Evolutionary conservation across 2,797 vertebrate species (phyloP).

Genomic region (Amniataba percoides): DNA sequence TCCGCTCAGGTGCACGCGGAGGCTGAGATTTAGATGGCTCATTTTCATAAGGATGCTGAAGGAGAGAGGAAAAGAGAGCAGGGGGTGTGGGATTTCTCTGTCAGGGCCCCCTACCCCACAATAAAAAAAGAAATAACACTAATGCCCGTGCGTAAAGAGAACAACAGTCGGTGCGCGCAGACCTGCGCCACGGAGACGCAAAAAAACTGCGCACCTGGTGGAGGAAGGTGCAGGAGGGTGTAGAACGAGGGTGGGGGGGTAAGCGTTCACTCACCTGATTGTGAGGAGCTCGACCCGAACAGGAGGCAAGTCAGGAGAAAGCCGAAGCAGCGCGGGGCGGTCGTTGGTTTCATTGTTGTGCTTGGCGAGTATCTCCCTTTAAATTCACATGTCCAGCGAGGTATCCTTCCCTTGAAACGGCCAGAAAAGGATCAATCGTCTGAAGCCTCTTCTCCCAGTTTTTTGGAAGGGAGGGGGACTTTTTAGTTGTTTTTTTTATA

Average conservation of each 20-base stretch:
- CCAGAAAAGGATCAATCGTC: constrained; percentile 50
- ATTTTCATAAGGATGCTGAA: background rate
- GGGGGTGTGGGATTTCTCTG: background rate
- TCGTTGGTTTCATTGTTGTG: constrained; percentile 84
- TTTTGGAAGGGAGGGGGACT: constrained; percentile 55
- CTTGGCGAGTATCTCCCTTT: constrained; percentile 81
- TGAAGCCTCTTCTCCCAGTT: constrained; percentile 69
- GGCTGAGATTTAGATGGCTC: constrained; percentile 1
- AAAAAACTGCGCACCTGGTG: constrained; percentile 51
- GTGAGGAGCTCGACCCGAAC: constrained; percentile 80
- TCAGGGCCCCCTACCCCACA: background rate
- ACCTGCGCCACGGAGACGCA: constrained; percentile 42
- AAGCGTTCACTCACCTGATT: constrained; percentile 87
- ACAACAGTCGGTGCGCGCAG: constrained; percentile 54
- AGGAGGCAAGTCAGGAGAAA: constrained; percentile 81
- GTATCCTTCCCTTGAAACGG: constrained; percentile 73
- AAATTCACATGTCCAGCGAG: constrained; percentile 88
- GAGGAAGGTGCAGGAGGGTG: no score
- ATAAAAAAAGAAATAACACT: no score
- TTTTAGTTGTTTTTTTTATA: constrained; percentile 60
- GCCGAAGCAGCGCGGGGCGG: constrained; percentile 79
- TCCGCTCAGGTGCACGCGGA: background rate
- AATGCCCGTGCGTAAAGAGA: constrained; percentile 16
- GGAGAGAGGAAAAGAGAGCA: background rate
- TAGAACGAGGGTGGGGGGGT: no score